A percentile compares a stretch with the other conserved stretches of the same genome.
These are phyloP conservation scores for Hydractinia symbiolongicarpus DNA, from an alignment of 30 jellyfish, hydroid and myxozoan genomes.

Conservation along the genomic window DNA sequence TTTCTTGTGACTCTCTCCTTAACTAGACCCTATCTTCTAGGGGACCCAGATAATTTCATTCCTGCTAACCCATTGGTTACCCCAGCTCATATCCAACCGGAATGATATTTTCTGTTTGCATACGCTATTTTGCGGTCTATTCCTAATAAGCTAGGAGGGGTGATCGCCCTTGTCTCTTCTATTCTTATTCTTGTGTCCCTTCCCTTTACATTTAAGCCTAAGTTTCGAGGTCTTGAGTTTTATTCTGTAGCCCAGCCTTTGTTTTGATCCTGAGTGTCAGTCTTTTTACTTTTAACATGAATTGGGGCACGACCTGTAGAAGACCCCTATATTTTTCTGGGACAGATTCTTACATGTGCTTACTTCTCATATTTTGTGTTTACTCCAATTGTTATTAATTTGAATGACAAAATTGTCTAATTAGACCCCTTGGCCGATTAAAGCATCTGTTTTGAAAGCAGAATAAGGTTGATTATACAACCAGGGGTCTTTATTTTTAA, in stretches of 20 bases:
- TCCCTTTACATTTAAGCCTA: conserved; percentile 11
- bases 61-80: conserved; percentile 53
- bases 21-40: conserved; percentile 28
- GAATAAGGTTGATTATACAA: too few species aligned
- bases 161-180: conserved; percentile 29
- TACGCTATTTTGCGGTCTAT: conserved; percentile 47
- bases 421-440: too few species aligned
- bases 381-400: too few species aligned
- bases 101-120: conserved; percentile 51
- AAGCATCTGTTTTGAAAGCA: too few species aligned
- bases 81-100: conserved; percentile 48
- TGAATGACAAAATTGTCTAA: too few species aligned
- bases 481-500: too few species aligned
- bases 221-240: conserved; percentile 22
- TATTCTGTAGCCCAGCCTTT: conserved; percentile 29
- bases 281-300: conserved; percentile 35
- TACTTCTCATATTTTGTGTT: conserved; percentile 34
- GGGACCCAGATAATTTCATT: conserved; percentile 46
- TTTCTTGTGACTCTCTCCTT: neutral
- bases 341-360: conserved; percentile 31
- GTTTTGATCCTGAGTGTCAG: conserved; percentile 27
- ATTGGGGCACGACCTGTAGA: conserved; percentile 52
- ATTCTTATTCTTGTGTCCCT: conserved; percentile 14
- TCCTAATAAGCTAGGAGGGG: conserved; percentile 55
- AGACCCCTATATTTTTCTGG: conserved; percentile 42